phyloP scores from a whole-genome alignment of 2,113 vertebrate species.

The Malurus elegans region DNA sequence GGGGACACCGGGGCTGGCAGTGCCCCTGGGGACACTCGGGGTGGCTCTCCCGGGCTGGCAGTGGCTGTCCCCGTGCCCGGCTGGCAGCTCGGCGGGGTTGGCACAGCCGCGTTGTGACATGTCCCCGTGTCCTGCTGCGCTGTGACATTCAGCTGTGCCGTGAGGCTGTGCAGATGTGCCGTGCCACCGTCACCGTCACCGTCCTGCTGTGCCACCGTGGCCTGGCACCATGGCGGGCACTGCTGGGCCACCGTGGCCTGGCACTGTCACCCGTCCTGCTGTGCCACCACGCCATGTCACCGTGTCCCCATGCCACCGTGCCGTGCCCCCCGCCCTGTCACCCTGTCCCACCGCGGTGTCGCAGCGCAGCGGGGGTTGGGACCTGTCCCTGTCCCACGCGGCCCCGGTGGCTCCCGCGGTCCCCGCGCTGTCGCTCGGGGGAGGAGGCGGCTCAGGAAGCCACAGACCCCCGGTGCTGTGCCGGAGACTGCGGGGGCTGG shows the following conservation, averaged over 20 bases:
- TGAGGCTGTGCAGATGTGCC: accelerated
- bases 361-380: neutral
- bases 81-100: neutral
- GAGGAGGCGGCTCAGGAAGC: constrained; percentile 14
- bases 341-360: neutral
- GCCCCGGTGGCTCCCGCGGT: neutral
- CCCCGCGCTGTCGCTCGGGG: neutral
- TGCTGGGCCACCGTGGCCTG: neutral
- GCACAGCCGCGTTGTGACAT: accelerated
- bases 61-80: accelerated
- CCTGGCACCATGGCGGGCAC: accelerated
- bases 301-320: neutral
- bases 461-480: neutral
- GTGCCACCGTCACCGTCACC: too few species aligned
- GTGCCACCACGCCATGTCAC: neutral
- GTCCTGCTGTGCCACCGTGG: neutral
- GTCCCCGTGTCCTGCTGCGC: neutral
- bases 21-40: accelerated
- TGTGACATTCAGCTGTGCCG: neutral
- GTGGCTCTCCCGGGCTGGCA: accelerated
- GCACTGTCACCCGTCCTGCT: too few species aligned
- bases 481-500: accelerated
- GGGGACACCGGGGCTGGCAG: too few species aligned
- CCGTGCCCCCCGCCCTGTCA: neutral
- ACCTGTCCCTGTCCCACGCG: neutral